phyloP scores from a whole-genome alignment of 2,888 invertebrate genomes.

The Cantharis rufa region DNA sequence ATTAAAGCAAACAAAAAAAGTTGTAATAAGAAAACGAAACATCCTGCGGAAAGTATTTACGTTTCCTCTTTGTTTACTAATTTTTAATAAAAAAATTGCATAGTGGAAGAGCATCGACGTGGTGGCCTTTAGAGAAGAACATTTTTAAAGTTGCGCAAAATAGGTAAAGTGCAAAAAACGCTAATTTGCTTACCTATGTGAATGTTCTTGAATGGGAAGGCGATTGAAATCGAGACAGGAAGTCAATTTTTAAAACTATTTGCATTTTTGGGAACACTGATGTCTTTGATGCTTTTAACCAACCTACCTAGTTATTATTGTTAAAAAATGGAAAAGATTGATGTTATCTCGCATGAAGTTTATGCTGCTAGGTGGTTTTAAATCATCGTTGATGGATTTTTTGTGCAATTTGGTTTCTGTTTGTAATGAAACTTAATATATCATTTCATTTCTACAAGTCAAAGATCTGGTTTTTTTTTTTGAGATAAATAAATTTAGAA shows the following conservation, averaged over 20 bases:
- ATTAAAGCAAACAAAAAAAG: conserved; percentile 3
- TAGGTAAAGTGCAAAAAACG: not conserved
- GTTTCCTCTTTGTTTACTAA: not conserved
- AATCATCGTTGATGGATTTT: not conserved
- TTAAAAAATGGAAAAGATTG: not conserved
- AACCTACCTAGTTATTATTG: not conserved
- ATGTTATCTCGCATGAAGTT: not conserved
- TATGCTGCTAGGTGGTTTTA: not conserved
- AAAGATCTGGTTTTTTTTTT: not conserved
- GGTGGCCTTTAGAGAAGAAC: not conserved
- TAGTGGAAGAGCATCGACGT: not conserved
- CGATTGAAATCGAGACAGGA: not conserved
- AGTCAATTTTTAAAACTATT: not conserved
- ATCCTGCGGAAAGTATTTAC: not conserved
- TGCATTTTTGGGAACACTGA: not conserved
- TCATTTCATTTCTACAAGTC: not conserved
- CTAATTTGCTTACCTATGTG: not conserved
- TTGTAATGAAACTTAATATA: not conserved
- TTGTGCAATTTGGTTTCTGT: not conserved
- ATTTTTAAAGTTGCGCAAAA: not conserved
- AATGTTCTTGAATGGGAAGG: not conserved
- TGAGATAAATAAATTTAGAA: not conserved
- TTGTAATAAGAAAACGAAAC: conserved; percentile 1
- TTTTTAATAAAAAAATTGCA: not conserved
- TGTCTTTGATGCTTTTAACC: not conserved